Conservation (phyloP, 2,888 invertebrate genomes). For the Eurois occulta region DNA sequence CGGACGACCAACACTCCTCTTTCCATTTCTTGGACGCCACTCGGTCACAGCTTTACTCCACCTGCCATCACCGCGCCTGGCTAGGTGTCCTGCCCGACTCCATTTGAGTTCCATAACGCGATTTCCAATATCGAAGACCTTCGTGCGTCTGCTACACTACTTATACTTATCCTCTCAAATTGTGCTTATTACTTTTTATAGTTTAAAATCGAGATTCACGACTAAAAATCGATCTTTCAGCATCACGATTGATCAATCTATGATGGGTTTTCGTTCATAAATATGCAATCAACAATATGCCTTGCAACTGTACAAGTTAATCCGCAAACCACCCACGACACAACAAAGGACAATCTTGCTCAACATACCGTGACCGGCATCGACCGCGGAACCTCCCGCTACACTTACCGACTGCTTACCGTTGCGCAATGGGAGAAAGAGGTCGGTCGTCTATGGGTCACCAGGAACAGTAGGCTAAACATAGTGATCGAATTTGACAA, state of each 20-base stretch:
- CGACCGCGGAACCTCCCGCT: constrained; percentile 67
- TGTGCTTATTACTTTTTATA: not conserved
- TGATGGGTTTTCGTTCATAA: not conserved
- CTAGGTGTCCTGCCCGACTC: too few relatives aligned
- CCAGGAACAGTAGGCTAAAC: constrained; percentile 40
- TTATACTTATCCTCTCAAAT: not conserved
- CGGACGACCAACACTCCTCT: too few relatives aligned
- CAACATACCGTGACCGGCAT: constrained; percentile 63
- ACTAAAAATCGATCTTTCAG: not conserved
- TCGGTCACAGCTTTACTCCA: too few relatives aligned
- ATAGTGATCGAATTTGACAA: constrained; percentile 48
- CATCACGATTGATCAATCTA: not conserved
- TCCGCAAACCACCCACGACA: constrained; percentile 26
- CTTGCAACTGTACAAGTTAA: not conserved
- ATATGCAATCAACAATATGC: not conserved
- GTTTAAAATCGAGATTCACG: not conserved
- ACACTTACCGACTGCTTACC: constrained; percentile 17
- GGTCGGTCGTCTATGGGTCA: constrained; percentile 45
- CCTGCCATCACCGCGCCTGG: too few relatives aligned
- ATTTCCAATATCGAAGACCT: too few relatives aligned
- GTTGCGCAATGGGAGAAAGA: constrained; percentile 63
- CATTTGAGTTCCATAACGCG: too few relatives aligned
- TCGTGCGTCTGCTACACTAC: too few relatives aligned
- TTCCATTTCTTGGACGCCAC: too few relatives aligned
- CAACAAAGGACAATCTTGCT: constrained; percentile 59